Evolutionary conservation across 1,140 invertebrate species (phyloP).

Genomic region (Drosophila paulistorum): DNA sequence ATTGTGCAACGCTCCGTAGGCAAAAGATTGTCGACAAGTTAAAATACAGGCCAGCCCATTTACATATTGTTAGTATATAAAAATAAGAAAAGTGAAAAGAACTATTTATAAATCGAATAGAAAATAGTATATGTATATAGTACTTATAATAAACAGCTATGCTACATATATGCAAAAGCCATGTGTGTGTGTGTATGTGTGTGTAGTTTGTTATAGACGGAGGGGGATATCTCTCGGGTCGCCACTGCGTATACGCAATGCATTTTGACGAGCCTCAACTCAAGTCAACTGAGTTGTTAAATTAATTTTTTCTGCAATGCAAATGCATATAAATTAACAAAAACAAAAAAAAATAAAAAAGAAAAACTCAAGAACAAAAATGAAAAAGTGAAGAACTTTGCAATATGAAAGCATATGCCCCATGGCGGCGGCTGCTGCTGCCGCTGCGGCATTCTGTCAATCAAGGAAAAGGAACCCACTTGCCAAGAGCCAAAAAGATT

Average conservation of each 20-base stretch:
- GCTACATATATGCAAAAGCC: background rate
- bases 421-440: conserved; percentile 24
- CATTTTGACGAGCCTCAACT: conserved; percentile 63
- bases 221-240: conserved; percentile 5
- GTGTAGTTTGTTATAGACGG: background rate
- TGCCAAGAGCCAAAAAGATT: conserved; percentile 70
- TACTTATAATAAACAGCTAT: background rate
- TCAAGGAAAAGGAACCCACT: conserved; percentile 44
- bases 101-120: conserved; percentile 50
- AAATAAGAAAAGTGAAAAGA: conserved; percentile 18
- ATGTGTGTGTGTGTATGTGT: conserved; percentile 8
- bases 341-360: background rate
- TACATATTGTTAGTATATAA: conserved; percentile 43
- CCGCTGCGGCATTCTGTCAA: conserved; percentile 56
- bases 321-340: conserved; percentile 30
- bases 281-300: conserved; percentile 80
- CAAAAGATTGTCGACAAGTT: conserved; percentile 73
- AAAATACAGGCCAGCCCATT: conserved; percentile 22
- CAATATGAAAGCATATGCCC: conserved; percentile 40
- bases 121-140: conserved; percentile 20
- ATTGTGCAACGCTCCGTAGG: conserved; percentile 78
- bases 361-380: conserved; percentile 19
- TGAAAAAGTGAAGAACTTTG: conserved; percentile 4
- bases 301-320: conserved; percentile 78
- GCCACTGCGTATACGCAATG: conserved; percentile 64